Percentiles rank a stretch among this genome's conserved stretches.
Evolutionary conservation across 2,888 invertebrate genomes (phyloP).

Genomic region (Apoderus coryli): DNA sequence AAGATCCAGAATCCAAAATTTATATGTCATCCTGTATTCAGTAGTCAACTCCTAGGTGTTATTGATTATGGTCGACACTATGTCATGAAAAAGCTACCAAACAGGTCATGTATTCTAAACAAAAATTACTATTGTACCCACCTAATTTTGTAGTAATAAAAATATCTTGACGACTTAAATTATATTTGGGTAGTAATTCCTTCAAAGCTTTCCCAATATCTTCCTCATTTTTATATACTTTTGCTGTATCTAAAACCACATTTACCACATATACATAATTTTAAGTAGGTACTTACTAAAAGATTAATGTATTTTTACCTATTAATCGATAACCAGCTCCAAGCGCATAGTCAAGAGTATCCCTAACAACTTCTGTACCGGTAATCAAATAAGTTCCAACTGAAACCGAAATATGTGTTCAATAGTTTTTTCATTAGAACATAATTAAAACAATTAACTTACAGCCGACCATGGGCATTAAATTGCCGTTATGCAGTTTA

Average conservation of each 20-base stretch:
- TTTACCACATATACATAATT: background rate
- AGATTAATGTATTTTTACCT: slow-evolving; percentile 43
- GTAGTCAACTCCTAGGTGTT: no score
- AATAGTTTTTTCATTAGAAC: slow-evolving; percentile 7
- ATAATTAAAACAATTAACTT: no score
- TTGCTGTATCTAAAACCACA: slow-evolving; percentile 53
- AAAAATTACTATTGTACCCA: no score
- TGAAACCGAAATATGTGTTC: slow-evolving; percentile 22
- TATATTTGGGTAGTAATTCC: slow-evolving; percentile 49
- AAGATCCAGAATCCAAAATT: no score
- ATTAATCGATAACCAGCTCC: slow-evolving; percentile 53
- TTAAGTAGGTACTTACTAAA: no score
- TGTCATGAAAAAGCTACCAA: no score
- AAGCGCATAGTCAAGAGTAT: slow-evolving; percentile 48
- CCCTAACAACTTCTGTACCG: slow-evolving; percentile 35
- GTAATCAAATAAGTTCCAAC: slow-evolving; percentile 53
- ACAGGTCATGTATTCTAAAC: no score
- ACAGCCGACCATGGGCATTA: slow-evolving; percentile 44
- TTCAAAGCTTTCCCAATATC: slow-evolving; percentile 52
- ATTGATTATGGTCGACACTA: no score
- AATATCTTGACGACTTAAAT: slow-evolving; percentile 52
- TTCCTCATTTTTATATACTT: slow-evolving; percentile 60
- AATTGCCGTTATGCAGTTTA: slow-evolving; percentile 32
- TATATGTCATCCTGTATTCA: no score
- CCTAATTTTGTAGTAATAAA: slow-evolving; percentile 70